A percentile compares a stretch with the other conserved stretches of the same genome.
Evolutionary conservation across 2,797 vertebrate species (phyloP).

Genomic region (Platalea minor): DNA sequence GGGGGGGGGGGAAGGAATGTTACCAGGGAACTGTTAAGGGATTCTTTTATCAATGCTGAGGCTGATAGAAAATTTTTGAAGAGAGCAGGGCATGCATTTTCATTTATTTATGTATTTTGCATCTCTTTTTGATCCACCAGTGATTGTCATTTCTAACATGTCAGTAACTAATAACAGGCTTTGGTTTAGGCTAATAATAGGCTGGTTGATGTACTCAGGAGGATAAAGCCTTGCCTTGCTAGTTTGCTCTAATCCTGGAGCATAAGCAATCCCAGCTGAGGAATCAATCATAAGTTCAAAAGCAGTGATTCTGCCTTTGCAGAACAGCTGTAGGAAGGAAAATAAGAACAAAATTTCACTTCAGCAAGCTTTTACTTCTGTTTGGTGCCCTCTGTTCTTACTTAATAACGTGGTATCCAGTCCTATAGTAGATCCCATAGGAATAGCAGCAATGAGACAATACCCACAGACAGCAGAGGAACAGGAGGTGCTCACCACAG

Average conservation of each 20-base stretch:
- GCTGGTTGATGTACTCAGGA: background rate
- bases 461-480: background rate
- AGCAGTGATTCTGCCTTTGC: background rate
- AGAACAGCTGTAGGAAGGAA: background rate
- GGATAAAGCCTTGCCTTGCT: background rate
- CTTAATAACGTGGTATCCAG: no score
- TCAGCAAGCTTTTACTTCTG: background rate
- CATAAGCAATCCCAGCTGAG: background rate
- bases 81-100: background rate
- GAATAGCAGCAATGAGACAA: background rate
- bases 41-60: background rate
- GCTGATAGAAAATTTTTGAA: background rate
- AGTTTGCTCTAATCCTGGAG: background rate
- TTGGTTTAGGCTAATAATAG: slow-evolving; percentile 9
- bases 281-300: background rate
- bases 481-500: background rate
- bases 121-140: background rate
- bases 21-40: background rate
- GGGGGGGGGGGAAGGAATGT: accelerated
- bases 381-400: background rate
- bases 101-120: background rate
- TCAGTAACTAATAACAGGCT: background rate
- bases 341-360: background rate
- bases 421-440: background rate
- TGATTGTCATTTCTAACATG: background rate